Base-by-base conservation (phyloP, 2,113 vertebrate species). In the Oryctolagus cuniculus region DNA sequence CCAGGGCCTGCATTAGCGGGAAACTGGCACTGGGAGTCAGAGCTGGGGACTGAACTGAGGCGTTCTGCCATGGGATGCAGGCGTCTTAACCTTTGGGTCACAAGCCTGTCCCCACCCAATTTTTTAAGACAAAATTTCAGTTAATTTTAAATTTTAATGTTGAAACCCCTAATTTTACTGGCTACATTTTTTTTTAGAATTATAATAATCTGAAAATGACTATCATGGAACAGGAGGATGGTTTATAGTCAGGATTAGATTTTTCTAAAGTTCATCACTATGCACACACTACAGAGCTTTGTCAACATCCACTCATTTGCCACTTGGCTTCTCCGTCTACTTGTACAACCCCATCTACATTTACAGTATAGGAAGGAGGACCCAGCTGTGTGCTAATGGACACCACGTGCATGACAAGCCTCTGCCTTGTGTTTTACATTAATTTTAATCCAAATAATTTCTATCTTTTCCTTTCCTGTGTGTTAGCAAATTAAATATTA, bases 141-240 rank as follows among this genome's bases (percentile, higher is more conserved):
- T 90, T 34, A 90, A 90, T 77, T 90, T 9, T 53, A 29, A 81
- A 36, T 89, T 79, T 66, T 51, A 66, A 22, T 81, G 64, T 36
- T 80, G 31, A 66, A 74, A 29, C n/a, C 22, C 64, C 4, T 34
- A 51, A 88, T 83, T 84, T 93, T 66, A 95, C 38, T n/a, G n/a
- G n/a, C n/a, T n/a, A n/a, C n/a, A n/a, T n/a, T n/a, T n/a, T n/a
- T n/a, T n/a, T n/a, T n/a, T n/a, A n/a, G n/a, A 75, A 88, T 75
- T 93, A 75, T 69, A 77, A 81, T 64, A 58, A 69, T 87, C 27
- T 84, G 78, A 27, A 89, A 86, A 44, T 78, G 58, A 13, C 31
- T 64, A 64, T 64, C 9, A 44, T 3, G 87, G 79, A 83, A 67
- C 4, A 84, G 51, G 27, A 87, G 16, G 25, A 61, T 72, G 44